These are phyloP conservation scores for Umimayanthus chanpuru DNA, from an alignment of 92 coral and sea anemone genomes.

Conservation along the genomic window DNA sequence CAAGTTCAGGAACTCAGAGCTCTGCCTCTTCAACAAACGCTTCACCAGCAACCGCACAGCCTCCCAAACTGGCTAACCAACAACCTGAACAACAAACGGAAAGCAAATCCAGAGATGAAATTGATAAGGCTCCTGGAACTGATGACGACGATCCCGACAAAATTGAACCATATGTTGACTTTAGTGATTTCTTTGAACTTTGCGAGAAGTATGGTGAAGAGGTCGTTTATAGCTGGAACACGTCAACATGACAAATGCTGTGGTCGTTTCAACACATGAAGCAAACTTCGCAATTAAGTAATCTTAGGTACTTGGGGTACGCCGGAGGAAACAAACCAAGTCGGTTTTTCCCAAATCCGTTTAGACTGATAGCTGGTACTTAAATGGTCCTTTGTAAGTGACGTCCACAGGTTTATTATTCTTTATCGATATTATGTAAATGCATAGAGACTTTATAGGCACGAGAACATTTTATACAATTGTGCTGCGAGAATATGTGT, in stretches of 20 bases:
- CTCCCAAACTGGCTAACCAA: constrained; percentile 41
- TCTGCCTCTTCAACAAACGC: constrained; percentile 69
- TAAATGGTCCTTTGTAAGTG: too few species aligned
- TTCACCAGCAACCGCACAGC: constrained; percentile 64
- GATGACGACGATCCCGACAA: constrained; percentile 38
- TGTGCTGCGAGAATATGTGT: too few species aligned
- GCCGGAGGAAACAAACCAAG: too few species aligned
- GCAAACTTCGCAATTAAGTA: too few species aligned
- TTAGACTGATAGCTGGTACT: too few species aligned
- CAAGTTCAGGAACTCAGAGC: constrained; percentile 72
- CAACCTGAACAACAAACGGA: constrained; percentile 3
- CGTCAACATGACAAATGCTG: constrained; percentile 6
- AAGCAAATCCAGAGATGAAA: constrained; percentile 36
- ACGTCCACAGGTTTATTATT: too few species aligned
- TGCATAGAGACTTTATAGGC: too few species aligned
- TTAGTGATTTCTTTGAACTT: constrained; percentile 64
- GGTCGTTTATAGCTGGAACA: constrained; percentile 57
- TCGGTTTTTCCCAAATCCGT: too few species aligned
- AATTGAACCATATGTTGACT: constrained; percentile 85
- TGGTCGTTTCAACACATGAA: background rate
- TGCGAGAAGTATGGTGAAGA: constrained; percentile 74
- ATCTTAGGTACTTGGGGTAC: too few species aligned
- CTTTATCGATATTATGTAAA: too few species aligned
- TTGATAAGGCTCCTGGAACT: constrained; percentile 16
- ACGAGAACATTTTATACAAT: too few species aligned